Evolutionary conservation across 1,140 invertebrate species (phyloP).

Genomic region (Hesperophylax magnus): DNA sequence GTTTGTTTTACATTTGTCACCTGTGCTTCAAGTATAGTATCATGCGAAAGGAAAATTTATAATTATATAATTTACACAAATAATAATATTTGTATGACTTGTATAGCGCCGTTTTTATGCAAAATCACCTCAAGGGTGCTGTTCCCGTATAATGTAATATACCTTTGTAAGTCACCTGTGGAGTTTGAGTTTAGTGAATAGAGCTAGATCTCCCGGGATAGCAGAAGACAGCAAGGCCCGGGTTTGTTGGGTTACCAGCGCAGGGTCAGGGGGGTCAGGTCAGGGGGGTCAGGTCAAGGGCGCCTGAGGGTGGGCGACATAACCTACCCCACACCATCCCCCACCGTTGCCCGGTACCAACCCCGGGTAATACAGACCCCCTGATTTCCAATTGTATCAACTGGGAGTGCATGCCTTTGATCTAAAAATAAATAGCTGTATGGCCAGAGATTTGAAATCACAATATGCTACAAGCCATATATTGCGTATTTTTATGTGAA

Average conservation of each 20-base stretch:
- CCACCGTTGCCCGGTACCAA: not conserved
- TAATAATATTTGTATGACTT: too few relatives aligned
- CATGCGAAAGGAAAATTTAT: too few relatives aligned
- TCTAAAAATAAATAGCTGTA: not conserved
- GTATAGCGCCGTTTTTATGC: too few relatives aligned
- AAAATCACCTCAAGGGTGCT: too few relatives aligned
- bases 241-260: not conserved
- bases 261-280: not conserved
- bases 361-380: not conserved
- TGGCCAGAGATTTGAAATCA: not conserved
- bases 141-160: too few relatives aligned
- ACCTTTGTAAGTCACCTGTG: not conserved
- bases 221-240: not conserved
- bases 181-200: not conserved
- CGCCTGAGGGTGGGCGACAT: too few relatives aligned
- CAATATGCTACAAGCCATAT: not conserved
- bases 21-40: too few relatives aligned
- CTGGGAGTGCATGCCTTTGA: not conserved
- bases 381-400: not conserved
- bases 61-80: too few relatives aligned
- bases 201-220: too few relatives aligned
- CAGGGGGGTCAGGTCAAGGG: conserved; percentile 2
- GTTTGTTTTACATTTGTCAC: too few relatives aligned
- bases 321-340: not conserved
- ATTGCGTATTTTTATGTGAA: not conserved